Evolutionary conservation across 2,113 vertebrate genomes (phyloP).

Genomic region (Scytalopus superciliaris): DNA sequence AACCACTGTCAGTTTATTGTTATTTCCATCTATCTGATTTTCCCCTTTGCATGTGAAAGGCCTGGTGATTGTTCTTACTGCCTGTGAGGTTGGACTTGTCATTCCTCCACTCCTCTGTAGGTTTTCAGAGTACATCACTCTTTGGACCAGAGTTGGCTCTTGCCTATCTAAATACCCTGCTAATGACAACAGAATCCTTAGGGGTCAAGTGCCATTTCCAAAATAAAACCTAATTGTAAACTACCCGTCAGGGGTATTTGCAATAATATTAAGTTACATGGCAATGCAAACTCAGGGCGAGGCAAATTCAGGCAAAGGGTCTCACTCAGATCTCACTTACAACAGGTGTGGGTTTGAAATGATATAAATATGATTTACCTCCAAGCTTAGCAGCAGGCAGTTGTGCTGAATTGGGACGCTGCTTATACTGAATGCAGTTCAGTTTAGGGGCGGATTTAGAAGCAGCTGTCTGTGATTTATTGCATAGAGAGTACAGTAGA

Average conservation of each 20-base stretch:
- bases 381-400: background rate
- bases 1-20: background rate
- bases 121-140: background rate
- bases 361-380: constrained; percentile 25
- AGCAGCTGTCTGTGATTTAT: background rate
- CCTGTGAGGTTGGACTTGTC: background rate
- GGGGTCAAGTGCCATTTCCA: background rate
- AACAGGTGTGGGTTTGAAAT: background rate
- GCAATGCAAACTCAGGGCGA: background rate
- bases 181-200: background rate
- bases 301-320: background rate
- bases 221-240: background rate
- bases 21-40: background rate
- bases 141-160: background rate
- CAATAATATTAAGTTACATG: background rate
- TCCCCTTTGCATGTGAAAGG: background rate
- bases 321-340: background rate
- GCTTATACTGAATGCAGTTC: background rate
- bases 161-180: background rate
- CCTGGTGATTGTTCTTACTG: background rate
- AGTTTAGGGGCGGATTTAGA: background rate
- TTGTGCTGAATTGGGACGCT: background rate
- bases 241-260: rapidly evolving
- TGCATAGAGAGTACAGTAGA: background rate
- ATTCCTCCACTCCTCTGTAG: background rate